Evolutionary conservation across 2,888 invertebrate species (phyloP), one percentile per base, ranked within the genome.

Genomic region (Oligia strigilis): DNA sequence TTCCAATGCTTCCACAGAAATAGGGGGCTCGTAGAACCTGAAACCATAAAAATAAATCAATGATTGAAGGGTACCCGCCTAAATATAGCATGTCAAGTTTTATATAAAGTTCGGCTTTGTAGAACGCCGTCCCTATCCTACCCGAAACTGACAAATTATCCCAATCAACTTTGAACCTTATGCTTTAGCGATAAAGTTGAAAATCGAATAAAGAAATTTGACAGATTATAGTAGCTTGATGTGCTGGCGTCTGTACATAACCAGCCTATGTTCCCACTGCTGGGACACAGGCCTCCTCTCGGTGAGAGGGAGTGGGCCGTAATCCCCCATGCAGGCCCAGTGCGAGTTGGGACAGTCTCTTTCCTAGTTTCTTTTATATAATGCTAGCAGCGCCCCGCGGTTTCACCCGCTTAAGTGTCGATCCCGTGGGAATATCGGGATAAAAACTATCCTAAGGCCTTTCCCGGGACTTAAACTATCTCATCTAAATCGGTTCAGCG

Each of bases 11-110:
- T 97, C 97, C 17, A 97, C 97, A 0, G 97, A 94, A 80, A 97
- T 95, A 0, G 98, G 97, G 9, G 97, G 97, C 2, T 97, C 97
- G 93, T 98, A 98, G 86, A 98, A 98, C 80, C 97, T 97, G 90
- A 55, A 92, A 92, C 62, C 46, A 72, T 29, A 29, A 70, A 29
- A 52, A 64, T 0, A 36, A 29, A 60, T 60, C 9, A 52, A 62
- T 52, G 0, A 23, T 58, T 17, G n/a, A 72, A n/a, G 17, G 11
- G 11, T 55, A 52, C 13, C 3, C 3, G 17, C 5, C 17, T 40
- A 17, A 40, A 14, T 55, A n/a, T n/a, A 17, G 11, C n/a, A 55
- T 55, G 2, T 9, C 23, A 17, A 40, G 36, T 58, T 55, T 36
- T 14, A 40, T 5, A 11, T 11, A 58, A 55, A n/a, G 17, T n/a